phyloP scores from a whole-genome alignment of 2,888 invertebrate genomes.

The Tetramorium bicarinatum region DNA sequence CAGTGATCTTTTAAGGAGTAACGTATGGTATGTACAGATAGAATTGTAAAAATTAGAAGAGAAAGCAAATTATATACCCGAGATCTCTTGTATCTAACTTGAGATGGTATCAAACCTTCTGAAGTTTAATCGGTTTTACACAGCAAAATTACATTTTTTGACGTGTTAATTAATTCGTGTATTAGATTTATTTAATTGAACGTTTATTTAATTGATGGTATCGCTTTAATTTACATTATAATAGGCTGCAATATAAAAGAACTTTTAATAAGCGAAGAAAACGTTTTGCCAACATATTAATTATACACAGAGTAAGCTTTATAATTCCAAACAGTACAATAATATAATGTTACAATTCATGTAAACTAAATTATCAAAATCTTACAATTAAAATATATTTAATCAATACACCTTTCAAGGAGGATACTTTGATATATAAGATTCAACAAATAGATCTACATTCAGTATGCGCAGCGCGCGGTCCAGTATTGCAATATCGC shows the following conservation, averaged over 20 bases:
- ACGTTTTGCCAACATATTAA: neutral
- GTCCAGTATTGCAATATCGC: conserved; percentile 5
- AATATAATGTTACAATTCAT: neutral
- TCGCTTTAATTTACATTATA: conserved; percentile 21
- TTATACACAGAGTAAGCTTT: neutral
- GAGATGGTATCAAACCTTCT: conserved; percentile 25
- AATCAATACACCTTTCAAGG: neutral
- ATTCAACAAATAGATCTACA: neutral
- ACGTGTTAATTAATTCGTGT: conserved; percentile 5
- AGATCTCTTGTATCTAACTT: conserved; percentile 13
- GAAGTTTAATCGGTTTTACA: neutral
- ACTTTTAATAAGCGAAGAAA: neutral
- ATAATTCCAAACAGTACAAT: neutral
- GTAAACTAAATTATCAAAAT: neutral
- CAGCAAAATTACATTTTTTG: neutral
- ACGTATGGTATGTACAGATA: neutral
- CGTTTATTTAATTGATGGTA: conserved; percentile 12
- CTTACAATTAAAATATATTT: neutral
- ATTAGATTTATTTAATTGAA: conserved; percentile 7
- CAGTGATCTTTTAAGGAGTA: conserved; percentile 14
- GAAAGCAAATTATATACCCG: conserved; percentile 33
- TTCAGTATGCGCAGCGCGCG: neutral
- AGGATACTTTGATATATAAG: neutral
- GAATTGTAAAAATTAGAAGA: conserved; percentile 43
- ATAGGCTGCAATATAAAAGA: neutral